Evolutionary conservation across 2,113 vertebrate genomes (phyloP).

Genomic region (Spheniscus mendiculus): DNA sequence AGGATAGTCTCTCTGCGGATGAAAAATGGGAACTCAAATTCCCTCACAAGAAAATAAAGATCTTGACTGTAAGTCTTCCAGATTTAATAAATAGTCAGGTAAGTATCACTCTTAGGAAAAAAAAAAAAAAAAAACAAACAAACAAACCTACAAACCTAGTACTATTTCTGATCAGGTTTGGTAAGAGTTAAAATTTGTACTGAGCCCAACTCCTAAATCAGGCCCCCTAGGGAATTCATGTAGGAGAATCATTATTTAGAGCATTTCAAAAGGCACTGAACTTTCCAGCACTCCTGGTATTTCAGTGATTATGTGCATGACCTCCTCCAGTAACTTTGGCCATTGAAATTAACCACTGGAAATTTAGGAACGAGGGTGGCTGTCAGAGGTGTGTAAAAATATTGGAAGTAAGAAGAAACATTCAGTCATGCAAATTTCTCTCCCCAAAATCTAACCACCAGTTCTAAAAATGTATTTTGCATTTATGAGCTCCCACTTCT

Average conservation of each 20-base stretch:
- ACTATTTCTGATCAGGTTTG: not conserved
- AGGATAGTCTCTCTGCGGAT: not conserved
- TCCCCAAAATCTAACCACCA: not conserved
- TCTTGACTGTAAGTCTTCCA: not conserved
- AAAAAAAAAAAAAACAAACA: not conserved
- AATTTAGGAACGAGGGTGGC: not conserved
- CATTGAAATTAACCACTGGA: not conserved
- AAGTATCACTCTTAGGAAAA: not conserved
- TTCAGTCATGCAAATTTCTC: not conserved
- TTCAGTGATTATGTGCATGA: not conserved
- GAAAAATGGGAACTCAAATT: not conserved
- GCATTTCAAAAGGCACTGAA: not conserved
- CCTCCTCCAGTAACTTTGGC: not conserved
- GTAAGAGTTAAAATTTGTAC: not conserved
- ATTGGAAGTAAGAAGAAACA: not conserved
- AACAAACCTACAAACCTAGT: too few species aligned
- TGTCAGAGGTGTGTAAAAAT: not conserved
- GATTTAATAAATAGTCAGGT: not conserved
- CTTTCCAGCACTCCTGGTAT: not conserved
- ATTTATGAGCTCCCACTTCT: not conserved
- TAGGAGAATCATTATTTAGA: not conserved
- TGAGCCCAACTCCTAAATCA: not conserved
- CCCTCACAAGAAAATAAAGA: not conserved
- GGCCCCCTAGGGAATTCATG: not conserved
- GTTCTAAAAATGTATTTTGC: not conserved